Conservation (phyloP, 2,888 invertebrate species). For the Tridacna crocea region DNA sequence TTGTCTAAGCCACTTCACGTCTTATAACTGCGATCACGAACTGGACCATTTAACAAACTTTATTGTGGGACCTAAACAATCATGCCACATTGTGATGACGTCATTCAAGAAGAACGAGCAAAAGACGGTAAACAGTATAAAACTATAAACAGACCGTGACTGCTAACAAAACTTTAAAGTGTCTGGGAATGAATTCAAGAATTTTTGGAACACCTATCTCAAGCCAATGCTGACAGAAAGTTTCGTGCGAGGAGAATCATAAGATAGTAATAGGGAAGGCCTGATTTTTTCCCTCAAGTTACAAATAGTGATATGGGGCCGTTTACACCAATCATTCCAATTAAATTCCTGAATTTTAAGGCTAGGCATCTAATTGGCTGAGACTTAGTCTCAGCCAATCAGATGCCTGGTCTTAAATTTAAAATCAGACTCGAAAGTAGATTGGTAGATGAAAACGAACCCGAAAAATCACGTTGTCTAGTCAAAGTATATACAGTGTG, state of each 20-base stretch:
- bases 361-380: too few relatives aligned
- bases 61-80: slow-evolving; percentile 7
- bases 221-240: slow-evolving; percentile 6
- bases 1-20: slow-evolving; percentile 1
- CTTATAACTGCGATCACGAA: neutral
- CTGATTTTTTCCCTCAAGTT: slow-evolving; percentile 35
- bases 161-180: neutral
- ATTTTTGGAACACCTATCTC: slow-evolving; percentile 25
- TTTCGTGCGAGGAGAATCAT: slow-evolving; percentile 1
- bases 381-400: too few relatives aligned
- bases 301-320: slow-evolving; percentile 44
- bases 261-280: slow-evolving; percentile 11
- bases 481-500: slow-evolving; percentile 63
- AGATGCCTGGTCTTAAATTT: too few relatives aligned
- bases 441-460: too few relatives aligned
- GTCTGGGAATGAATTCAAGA: slow-evolving; percentile 16
- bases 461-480: slow-evolving; percentile 46
- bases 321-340: too few relatives aligned
- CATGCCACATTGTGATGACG: slow-evolving; percentile 13
- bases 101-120: neutral
- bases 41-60: slow-evolving; percentile 6
- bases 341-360: too few relatives aligned
- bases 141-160: slow-evolving; percentile 18
- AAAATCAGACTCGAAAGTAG: too few relatives aligned
- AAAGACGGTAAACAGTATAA: slow-evolving; percentile 26